Evolutionary conservation across 2,888 invertebrate species (phyloP).

Genomic region (Tricholauxania praeusta): DNA sequence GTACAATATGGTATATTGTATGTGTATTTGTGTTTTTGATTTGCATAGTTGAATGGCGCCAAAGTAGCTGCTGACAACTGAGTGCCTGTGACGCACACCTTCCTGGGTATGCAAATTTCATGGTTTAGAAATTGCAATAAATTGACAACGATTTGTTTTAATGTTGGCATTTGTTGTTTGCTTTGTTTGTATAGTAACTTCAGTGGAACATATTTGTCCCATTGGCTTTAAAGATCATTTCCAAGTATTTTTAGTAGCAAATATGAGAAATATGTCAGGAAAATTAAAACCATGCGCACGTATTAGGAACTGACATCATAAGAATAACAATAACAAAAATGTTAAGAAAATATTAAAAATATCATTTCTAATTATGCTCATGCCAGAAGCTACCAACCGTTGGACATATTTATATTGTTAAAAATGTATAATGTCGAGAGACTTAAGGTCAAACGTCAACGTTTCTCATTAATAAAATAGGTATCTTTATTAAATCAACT

Average conservation of each 20-base stretch:
- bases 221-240: not conserved
- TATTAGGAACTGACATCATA: no score
- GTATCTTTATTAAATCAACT: no score
- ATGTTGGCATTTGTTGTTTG: not conserved
- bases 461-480: no score
- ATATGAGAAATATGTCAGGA: no score
- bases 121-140: conserved; percentile 43
- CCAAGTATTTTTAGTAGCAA: not conserved
- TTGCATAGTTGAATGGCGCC: conserved; percentile 35
- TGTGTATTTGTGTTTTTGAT: conserved; percentile 7
- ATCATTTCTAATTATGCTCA: no score
- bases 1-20: not conserved
- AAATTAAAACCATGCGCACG: no score
- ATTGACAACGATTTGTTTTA: conserved; percentile 35
- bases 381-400: no score
- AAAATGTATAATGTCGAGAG: no score
- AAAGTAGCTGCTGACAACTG: not conserved
- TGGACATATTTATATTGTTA: no score
- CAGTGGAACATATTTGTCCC: conserved; percentile 12
- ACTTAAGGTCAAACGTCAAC: no score
- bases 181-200: not conserved
- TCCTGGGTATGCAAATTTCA: not conserved
- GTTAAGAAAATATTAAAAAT: no score
- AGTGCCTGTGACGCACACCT: conserved; percentile 15
- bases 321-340: no score